Percentiles rank a stretch among this genome's conserved stretches.
phyloP scores from a whole-genome alignment of 1,140 invertebrate species.

The Aricia agestis region DNA sequence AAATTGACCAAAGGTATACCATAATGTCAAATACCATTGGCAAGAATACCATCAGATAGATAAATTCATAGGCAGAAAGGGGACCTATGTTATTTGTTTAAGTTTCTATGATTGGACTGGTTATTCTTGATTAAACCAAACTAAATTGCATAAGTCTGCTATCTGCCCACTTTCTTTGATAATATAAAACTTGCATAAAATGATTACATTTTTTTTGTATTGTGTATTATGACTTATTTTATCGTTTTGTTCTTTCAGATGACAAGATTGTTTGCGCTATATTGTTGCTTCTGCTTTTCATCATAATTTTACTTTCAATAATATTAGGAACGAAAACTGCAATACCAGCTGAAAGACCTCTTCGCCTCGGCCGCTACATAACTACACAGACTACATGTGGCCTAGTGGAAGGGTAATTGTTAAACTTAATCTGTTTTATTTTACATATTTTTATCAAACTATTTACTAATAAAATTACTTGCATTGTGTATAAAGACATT shows the following conservation, averaged over 20 bases:
- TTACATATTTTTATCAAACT: conserved; percentile 25
- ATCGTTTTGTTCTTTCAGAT: neutral
- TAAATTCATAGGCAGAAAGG: too few species aligned
- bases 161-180: too few species aligned
- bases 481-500: too few species aligned
- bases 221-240: neutral
- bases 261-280: neutral
- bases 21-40: neutral
- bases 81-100: too few species aligned
- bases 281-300: neutral
- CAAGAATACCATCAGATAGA: too few species aligned
- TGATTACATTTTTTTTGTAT: too few species aligned
- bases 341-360: conserved; percentile 44
- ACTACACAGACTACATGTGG: conserved; percentile 87
- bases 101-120: too few species aligned
- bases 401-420: conserved; percentile 82
- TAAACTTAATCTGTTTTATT: too few species aligned
- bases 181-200: too few species aligned
- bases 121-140: too few species aligned
- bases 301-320: neutral
- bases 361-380: conserved; percentile 80
- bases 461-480: neutral
- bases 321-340: neutral
- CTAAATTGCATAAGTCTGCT: too few species aligned
- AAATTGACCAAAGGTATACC: conserved; percentile 66